Base-by-base conservation (phyloP, 2,888 invertebrate species). In the Hypsopygia costalis region DNA sequence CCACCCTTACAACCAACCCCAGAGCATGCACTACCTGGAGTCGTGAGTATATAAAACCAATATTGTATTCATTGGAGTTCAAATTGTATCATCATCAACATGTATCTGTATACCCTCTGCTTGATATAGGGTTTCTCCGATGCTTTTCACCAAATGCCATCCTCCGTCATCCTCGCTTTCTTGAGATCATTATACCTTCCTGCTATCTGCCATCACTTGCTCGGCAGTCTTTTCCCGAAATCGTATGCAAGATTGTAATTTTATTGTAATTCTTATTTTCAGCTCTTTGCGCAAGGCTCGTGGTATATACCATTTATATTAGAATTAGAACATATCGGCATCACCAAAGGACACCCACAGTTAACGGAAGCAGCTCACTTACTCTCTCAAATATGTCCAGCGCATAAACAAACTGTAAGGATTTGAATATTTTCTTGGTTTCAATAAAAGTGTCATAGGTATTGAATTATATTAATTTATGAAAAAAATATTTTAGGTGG, bases 11-110 rank as follows among this genome's bases (percentile, higher is more conserved):
- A 94, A 0, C 95, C 94, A 58, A 96, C 97, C 64, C 95, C 95
- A 0, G 98, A 98, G 83, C 94, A 93, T 67, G 93, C 94, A 52
- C 82, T 98, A 54, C 98, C 98, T 7, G 98, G 98, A 43, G 97
- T 98, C 59, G 95, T 97, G 73, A 90, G 92, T 90, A 56, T 40
- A n/a, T 11, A 22, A 27, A n/a, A 11, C n/a, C 12, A 10, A 11
- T 22, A 28, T 33, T 39, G 10, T n/a, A 11, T 10, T 29, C n/a
- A n/a, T n/a, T n/a, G n/a, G n/a, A n/a, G n/a, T n/a, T n/a, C n/a
- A n/a, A n/a, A n/a, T n/a, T n/a, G n/a, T n/a, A n/a, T n/a, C n/a
- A n/a, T n/a, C n/a, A n/a, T n/a, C 11, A 7, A 21, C 3, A 10
- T 6, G 4, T 33, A 7, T 25, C 27, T 39, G 1, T n/a, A 8